Base-by-base conservation (phyloP, 2,888 invertebrate genomes). In the Cosmorhoe ocellata region DNA sequence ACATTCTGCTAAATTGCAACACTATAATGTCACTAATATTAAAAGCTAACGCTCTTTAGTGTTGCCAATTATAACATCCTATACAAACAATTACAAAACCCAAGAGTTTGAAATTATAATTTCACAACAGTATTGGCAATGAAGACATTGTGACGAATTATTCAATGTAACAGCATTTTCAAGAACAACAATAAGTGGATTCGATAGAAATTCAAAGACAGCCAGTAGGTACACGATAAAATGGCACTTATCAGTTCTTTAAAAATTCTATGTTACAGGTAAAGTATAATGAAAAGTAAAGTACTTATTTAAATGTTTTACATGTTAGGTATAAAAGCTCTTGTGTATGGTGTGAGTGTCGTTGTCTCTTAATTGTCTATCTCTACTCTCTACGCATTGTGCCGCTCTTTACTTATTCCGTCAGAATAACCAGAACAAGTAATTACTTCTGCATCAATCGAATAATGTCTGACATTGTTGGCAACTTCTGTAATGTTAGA, bases 1-100 rank as follows among this genome's bases (percentile, higher is more conserved):
- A 73, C 76, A 78, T 77, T 78, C 71, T 68, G 79, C 34, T 83
- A 76, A 84, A 79, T 53, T 60, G 76, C 76, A 85, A 82, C 82
- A 84, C 89, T 88, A 88, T 71, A 64, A 84, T 90, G 90, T 90
- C 90, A 89, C 90, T 90, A 90, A 90, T 84, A 80, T 87, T 87
- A 87, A 84, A 88, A 87, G 81, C 84, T 89, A 86, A 83, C 77
- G 81, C 70, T 71, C 76, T 69, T 69, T 63, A 70, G 74, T 82
- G 74, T 77, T 81, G 79, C 78, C 74, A 67, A 74, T 75, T 62
- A 69, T 74, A 66, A 64, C 67, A 70, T 67, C 58, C 69, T 72
- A 76, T 10, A 39, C 28, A 65, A 66, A 24, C 2, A 24, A 3
- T 3, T 18, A 71, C 64, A 61, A 38, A 13, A 57, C 45, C 6